Conservation (phyloP, 2,113 vertebrate genomes). For the crab-eating macaque (Macaca fascicularis) region DNA sequence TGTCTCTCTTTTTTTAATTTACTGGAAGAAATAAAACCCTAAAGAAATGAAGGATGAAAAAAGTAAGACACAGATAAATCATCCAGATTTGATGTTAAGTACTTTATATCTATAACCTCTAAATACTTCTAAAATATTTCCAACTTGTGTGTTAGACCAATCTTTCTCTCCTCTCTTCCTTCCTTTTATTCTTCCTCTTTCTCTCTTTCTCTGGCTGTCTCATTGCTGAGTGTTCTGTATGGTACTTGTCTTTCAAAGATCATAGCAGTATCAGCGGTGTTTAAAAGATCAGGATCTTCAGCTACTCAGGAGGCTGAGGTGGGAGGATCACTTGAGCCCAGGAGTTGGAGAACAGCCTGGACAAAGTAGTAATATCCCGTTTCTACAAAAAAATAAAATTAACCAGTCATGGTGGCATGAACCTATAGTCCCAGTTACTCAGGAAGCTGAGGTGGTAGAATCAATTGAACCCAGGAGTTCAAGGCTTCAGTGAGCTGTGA, state of each 20-base stretch:
- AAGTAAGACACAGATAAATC: background rate
- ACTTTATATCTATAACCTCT: background rate
- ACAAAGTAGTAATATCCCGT: background rate
- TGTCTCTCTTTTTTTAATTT: background rate
- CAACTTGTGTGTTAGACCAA: background rate
- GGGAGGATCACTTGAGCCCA: background rate
- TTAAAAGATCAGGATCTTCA: background rate
- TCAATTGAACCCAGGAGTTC: background rate
- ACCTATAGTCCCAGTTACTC: background rate
- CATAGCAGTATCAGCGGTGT: background rate
- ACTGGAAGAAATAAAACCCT: background rate
- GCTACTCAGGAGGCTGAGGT: background rate
- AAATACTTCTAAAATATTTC: background rate
- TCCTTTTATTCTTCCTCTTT: too few species aligned
- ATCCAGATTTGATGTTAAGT: background rate
- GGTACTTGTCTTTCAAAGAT: background rate
- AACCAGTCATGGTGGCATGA: background rate
- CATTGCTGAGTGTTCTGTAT: background rate
- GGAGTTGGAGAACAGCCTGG: background rate
- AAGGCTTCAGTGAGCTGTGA: background rate
- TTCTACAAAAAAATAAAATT: background rate
- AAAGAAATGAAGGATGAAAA: constrained; percentile 14
- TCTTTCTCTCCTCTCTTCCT: background rate
- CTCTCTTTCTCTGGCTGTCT: rapidly evolving
- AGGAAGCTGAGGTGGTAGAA: background rate